Conservation (phyloP, 1,140 invertebrate species). For the Bombus sylvicola region DNA sequence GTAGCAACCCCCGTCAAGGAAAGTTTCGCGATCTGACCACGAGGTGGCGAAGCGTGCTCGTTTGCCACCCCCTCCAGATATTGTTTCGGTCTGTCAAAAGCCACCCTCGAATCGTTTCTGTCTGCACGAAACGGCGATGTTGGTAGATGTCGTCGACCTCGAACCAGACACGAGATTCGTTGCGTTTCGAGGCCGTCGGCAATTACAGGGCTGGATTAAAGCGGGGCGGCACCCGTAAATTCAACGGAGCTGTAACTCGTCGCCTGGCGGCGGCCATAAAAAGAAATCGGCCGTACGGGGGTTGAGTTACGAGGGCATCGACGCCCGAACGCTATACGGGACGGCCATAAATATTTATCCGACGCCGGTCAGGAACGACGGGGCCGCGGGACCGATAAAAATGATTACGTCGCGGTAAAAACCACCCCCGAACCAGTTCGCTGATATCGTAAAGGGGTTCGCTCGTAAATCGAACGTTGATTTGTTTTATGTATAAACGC, state of each 20-base stretch:
- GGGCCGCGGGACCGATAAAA: slow-evolving; percentile 51
- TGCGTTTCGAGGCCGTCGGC: neutral
- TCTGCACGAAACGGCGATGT: neutral
- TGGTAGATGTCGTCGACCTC: neutral
- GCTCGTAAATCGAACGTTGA: slow-evolving; percentile 55
- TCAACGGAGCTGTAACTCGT: neutral
- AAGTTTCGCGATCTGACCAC: slow-evolving; percentile 29
- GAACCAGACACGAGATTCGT: neutral
- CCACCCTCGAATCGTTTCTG: neutral
- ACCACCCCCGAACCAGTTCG: neutral
- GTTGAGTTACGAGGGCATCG: slow-evolving; percentile 53
- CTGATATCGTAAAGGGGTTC: neutral
- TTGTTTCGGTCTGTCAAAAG: neutral
- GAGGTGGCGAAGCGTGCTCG: slow-evolving; percentile 45
- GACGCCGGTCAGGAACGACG: slow-evolving; percentile 47
- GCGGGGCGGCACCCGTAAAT: slow-evolving; percentile 6
- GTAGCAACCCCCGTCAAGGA: slow-evolving; percentile 8
- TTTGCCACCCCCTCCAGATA: slow-evolving; percentile 32
- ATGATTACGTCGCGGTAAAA: slow-evolving; percentile 59
- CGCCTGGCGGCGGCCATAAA: slow-evolving; percentile 40
- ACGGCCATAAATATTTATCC: slow-evolving; percentile 64
- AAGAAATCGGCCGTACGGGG: slow-evolving; percentile 43
- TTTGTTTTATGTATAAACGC: slow-evolving; percentile 18
- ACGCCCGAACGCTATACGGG: slow-evolving; percentile 21
- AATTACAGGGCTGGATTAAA: slow-evolving; percentile 32